phyloP scores from a whole-genome alignment of 2,113 vertebrate species.

The Mesoclemmys tuberculata region DNA sequence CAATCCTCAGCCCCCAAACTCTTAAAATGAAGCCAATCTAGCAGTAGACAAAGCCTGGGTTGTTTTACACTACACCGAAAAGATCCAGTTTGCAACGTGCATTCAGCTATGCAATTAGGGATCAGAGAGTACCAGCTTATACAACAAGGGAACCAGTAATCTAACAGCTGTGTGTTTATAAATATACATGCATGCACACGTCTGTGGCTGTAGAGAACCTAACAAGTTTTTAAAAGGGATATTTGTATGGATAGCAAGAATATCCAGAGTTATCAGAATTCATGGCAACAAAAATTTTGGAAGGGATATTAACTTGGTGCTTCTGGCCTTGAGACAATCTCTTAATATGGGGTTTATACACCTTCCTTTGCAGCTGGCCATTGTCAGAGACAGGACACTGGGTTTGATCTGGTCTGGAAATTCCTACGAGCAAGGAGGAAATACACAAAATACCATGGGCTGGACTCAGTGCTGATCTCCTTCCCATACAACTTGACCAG shows the following conservation, averaged over 20 bases:
- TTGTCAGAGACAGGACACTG: not conserved
- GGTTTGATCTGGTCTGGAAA: not conserved
- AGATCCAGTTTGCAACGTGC: not conserved
- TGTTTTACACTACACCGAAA: not conserved
- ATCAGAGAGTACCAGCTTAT: not conserved
- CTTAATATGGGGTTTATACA: not conserved
- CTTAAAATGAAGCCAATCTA: not conserved
- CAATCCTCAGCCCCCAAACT: not conserved
- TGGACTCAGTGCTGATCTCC: not conserved
- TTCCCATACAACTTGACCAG: not conserved
- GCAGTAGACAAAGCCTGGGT: not conserved
- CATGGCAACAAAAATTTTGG: not conserved
- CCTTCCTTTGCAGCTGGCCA: not conserved
- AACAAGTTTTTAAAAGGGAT: not conserved
- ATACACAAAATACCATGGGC: not conserved
- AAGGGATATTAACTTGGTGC: not conserved
- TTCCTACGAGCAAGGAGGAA: fast-evolving
- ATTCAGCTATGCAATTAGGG: not conserved
- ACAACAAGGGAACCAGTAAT: not conserved
- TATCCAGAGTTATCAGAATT: not conserved
- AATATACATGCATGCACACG: not conserved
- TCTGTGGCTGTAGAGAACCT: not conserved
- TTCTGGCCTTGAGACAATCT: not conserved
- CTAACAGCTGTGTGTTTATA: not conserved
- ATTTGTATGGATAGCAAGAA: not conserved